These are phyloP conservation scores for Poecilia gillii DNA, from an alignment of 2,797 vertebrate species.

Conservation along the genomic window DNA sequence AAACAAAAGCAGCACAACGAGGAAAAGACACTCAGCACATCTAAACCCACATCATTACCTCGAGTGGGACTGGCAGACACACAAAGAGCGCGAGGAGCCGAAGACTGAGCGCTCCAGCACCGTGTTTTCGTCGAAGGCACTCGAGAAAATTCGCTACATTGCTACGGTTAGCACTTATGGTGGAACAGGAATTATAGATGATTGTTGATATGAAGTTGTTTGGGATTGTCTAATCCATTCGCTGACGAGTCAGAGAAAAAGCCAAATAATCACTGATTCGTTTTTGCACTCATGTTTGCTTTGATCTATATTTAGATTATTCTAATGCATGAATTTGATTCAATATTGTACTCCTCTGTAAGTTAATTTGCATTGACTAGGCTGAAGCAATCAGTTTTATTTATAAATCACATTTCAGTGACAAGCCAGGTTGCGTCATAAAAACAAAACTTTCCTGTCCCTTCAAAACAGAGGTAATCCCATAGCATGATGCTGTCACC, in stretches of 20 bases:
- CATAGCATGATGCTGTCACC: not conserved
- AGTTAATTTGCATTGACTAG: not conserved
- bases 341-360: not conserved
- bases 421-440: no score
- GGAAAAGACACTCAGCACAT: constrained; percentile 9
- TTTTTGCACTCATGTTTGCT: not conserved
- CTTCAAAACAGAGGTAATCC: not conserved
- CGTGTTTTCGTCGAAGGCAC: not conserved
- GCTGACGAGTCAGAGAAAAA: not conserved
- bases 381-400: not conserved
- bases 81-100: constrained; percentile 3
- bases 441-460: not conserved
- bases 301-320: not conserved
- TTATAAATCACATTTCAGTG: no score
- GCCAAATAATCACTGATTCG: not conserved
- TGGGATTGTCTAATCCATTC: not conserved
- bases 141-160: not conserved
- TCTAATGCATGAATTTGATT: not conserved
- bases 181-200: not conserved
- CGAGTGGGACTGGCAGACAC: constrained; percentile 20
- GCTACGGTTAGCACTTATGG: no score
- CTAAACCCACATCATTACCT: constrained; percentile 22
- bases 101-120: not conserved
- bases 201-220: not conserved
- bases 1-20: constrained; percentile 38